Evolutionary conservation across 2,113 vertebrate genomes (phyloP).

Genomic region (Zosterops borbonicus): DNA sequence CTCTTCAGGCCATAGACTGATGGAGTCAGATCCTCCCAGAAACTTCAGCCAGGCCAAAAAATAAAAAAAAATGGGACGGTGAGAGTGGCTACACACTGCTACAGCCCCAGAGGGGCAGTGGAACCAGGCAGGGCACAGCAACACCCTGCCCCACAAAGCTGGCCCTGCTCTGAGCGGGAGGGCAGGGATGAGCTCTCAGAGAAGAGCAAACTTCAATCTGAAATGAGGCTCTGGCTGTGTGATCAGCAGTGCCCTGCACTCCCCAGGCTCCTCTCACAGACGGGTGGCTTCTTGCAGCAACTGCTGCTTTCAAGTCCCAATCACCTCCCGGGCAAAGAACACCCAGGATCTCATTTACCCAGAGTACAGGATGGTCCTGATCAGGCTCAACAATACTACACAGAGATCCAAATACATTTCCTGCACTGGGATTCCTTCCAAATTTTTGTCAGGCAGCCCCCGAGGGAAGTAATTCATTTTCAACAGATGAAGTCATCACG

Average conservation of each 20-base stretch:
- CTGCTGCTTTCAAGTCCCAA: slow-evolving; percentile 18
- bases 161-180: not conserved
- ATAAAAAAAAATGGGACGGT: not conserved
- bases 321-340: not conserved
- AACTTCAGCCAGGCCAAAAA: not conserved
- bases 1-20: not conserved
- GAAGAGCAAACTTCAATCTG: not conserved
- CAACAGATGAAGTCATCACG: slow-evolving; percentile 6
- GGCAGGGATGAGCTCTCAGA: not conserved
- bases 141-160: not conserved
- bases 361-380: slow-evolving; percentile 38
- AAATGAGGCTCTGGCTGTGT: not conserved
- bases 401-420: slow-evolving; percentile 29
- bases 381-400: not conserved
- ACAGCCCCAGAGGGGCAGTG: not conserved
- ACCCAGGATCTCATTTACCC: slow-evolving; percentile 36
- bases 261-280: not conserved
- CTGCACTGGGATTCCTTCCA: slow-evolving; percentile 22
- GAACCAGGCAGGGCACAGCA: not conserved
- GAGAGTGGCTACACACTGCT: not conserved
- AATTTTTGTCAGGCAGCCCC: not conserved
- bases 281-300: not conserved
- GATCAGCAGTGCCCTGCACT: not conserved
- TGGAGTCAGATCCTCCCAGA: not conserved
- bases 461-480: not conserved